These are phyloP conservation scores for Pao palembangensis DNA, from an alignment of 2,113 vertebrate species.

Conservation along the genomic window DNA sequence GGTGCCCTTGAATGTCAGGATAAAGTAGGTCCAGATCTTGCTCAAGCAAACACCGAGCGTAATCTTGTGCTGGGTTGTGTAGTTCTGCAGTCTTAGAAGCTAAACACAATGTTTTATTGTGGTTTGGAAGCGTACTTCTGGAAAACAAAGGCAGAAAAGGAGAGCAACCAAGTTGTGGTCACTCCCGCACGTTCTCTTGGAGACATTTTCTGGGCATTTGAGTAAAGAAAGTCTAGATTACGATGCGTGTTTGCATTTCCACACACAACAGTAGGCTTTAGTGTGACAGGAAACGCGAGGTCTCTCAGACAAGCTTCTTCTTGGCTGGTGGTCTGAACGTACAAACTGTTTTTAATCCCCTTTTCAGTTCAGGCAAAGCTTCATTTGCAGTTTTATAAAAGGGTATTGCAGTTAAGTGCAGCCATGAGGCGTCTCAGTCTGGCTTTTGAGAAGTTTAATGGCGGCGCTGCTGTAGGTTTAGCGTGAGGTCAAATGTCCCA, in stretches of 20 bases:
- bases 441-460: neutral
- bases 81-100: no score
- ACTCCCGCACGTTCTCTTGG: neutral
- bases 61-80: no score
- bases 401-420: neutral
- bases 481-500: conserved; percentile 22
- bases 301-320: conserved; percentile 32
- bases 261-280: conserved; percentile 47
- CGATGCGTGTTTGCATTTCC: neutral
- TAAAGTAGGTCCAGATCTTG: neutral
- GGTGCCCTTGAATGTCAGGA: neutral
- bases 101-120: no score
- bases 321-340: conserved; percentile 43
- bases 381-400: neutral
- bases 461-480: conserved; percentile 27
- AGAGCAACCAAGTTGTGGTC: neutral
- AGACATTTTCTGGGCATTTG: neutral
- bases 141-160: neutral
- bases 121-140: no score
- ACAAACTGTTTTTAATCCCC: neutral
- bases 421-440: neutral
- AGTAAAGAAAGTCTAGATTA: no score
- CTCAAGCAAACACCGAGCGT: no score
- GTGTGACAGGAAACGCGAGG: conserved; percentile 51
- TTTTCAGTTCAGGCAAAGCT: neutral